phyloP scores from a whole-genome alignment of 2,888 invertebrate genomes.

The Neoaliturus tenellus region DNA sequence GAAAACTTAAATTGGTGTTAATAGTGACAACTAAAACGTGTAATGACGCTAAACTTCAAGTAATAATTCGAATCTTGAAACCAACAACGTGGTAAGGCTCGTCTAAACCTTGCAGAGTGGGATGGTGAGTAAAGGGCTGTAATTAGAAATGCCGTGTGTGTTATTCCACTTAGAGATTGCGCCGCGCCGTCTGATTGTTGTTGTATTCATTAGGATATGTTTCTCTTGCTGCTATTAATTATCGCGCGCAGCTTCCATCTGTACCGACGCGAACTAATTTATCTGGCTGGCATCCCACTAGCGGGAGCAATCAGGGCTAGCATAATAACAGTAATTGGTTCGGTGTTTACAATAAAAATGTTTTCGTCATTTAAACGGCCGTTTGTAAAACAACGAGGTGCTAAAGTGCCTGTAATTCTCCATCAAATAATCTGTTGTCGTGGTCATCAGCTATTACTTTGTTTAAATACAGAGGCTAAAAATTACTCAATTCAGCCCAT shows the following conservation, averaged over 20 bases:
- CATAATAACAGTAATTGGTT: too few species aligned
- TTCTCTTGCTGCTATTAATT: slow-evolving; percentile 34
- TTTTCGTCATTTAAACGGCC: too few species aligned
- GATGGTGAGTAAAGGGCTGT: slow-evolving; percentile 13
- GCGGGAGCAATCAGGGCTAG: neutral
- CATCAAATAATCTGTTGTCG: too few species aligned
- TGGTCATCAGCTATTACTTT: too few species aligned
- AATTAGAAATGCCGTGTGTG: slow-evolving; percentile 37
- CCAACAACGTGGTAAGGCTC: neutral
- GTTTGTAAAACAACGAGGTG: too few species aligned
- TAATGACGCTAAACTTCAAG: neutral
- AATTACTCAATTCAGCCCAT: too few species aligned
- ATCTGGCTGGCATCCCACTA: neutral
- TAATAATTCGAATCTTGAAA: neutral
- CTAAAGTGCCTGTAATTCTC: too few species aligned
- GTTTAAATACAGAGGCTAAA: too few species aligned
- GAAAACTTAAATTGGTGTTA: too few species aligned
- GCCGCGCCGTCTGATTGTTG: slow-evolving; percentile 31
- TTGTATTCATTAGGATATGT: slow-evolving; percentile 30
- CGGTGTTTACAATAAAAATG: too few species aligned
- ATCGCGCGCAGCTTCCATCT: slow-evolving; percentile 12
- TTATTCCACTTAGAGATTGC: slow-evolving; percentile 30
- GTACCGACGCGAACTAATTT: neutral
- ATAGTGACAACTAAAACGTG: too few species aligned
- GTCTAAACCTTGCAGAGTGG: neutral